phyloP scores from a whole-genome alignment of 1,140 invertebrate species.

The Drosophila equinoxialis region DNA sequence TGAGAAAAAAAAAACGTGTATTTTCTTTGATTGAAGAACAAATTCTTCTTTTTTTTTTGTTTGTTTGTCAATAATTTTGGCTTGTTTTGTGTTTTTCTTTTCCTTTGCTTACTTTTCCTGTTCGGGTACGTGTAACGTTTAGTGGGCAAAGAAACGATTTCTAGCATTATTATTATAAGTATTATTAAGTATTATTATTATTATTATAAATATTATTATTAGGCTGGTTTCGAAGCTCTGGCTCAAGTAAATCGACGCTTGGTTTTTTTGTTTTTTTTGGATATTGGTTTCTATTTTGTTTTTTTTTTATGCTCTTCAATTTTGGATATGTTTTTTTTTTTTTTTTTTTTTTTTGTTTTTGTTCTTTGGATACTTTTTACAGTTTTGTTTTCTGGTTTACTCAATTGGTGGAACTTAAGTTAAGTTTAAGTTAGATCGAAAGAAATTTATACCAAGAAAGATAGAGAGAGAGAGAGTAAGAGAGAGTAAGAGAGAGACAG shows the following conservation, averaged over 20 bases:
- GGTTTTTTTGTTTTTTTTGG: conserved; percentile 11
- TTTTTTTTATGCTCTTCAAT: conserved; percentile 18
- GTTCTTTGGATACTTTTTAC: conserved; percentile 42
- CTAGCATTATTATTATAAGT: conserved; percentile 40
- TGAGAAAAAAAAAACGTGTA: no score
- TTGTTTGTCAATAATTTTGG: conserved; percentile 56
- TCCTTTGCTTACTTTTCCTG: conserved; percentile 35
- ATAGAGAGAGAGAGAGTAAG: conserved; percentile 6
- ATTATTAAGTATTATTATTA: conserved; percentile 26
- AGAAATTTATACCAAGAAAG: conserved; percentile 1
- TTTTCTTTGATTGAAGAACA: neutral
- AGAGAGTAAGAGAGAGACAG: neutral
- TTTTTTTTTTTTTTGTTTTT: conserved; percentile 36
- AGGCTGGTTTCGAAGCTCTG: conserved; percentile 26
- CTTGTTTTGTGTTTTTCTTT: conserved; percentile 42
- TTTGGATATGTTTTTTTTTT: conserved; percentile 11
- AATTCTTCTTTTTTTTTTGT: conserved; percentile 25
- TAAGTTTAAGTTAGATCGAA: conserved; percentile 2
- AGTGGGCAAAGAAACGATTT: conserved; percentile 45
- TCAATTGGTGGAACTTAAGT: conserved; percentile 2
- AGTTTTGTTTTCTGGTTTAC: conserved; percentile 7
- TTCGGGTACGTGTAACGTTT: conserved; percentile 47
- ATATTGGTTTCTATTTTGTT: neutral
- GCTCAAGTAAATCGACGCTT: conserved; percentile 22
- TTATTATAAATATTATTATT: conserved; percentile 20